Conservation (phyloP, 2,797 vertebrate species). For the Notamacropus eugenii region DNA sequence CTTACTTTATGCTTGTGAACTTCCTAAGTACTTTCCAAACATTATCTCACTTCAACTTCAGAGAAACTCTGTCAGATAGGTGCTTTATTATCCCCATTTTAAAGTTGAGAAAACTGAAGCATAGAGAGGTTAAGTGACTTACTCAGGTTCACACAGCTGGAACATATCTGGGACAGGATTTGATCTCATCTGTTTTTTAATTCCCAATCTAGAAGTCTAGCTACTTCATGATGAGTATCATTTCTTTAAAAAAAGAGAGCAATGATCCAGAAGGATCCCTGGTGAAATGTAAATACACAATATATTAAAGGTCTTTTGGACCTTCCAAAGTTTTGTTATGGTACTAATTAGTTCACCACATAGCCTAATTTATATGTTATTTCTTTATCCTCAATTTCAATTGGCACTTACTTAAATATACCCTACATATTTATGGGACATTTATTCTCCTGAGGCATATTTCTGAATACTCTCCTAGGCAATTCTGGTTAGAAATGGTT, state of each 20-base stretch:
- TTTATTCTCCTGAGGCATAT: neutral
- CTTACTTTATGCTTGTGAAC: neutral
- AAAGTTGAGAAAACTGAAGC: neutral
- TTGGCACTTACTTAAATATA: neutral
- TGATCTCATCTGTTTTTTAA: neutral
- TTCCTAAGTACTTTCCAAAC: neutral
- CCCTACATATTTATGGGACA: neutral
- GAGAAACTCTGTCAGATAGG: neutral
- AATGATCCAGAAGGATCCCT: neutral
- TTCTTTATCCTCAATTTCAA: neutral
- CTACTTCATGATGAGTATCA: neutral
- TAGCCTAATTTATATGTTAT: neutral
- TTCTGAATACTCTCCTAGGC: neutral
- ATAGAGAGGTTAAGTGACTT: neutral
- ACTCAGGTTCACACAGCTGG: neutral
- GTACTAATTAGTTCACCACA: neutral
- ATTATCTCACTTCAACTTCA: too few relatives aligned
- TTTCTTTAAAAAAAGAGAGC: neutral
- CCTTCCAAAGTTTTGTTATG: neutral
- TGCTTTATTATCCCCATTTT: neutral
- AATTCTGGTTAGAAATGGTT: neutral
- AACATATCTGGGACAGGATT: neutral
- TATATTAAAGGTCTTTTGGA: neutral
- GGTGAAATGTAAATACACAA: too few relatives aligned
- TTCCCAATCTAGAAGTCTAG: neutral